Evolutionary conservation across 2,888 invertebrate species (phyloP).

Genomic region (Lasioglossum oenotherae): DNA sequence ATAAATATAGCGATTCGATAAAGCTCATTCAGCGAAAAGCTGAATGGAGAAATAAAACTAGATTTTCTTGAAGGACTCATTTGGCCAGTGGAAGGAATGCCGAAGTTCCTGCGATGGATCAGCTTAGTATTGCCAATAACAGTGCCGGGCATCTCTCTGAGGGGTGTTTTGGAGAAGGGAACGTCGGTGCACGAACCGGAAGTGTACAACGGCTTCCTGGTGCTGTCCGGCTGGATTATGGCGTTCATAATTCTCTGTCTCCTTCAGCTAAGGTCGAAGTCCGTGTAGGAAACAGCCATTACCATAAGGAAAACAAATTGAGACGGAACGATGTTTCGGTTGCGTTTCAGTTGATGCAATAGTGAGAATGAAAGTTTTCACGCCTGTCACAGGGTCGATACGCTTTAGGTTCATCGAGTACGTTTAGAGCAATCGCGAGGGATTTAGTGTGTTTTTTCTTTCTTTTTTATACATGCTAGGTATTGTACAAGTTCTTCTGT

Average conservation of each 20-base stretch:
- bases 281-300: conserved; percentile 29
- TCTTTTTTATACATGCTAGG: background rate
- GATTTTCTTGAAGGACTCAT: conserved; percentile 85
- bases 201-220: conserved; percentile 91
- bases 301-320: background rate
- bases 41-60: background rate
- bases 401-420: background rate
- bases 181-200: conserved; percentile 88
- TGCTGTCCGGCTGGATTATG: conserved; percentile 88
- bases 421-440: background rate
- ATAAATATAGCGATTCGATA: no score
- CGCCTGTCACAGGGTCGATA: conserved; percentile 38
- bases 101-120: conserved; percentile 86
- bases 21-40: background rate
- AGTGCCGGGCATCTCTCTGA: conserved; percentile 90
- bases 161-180: conserved; percentile 92
- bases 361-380: conserved; percentile 11
- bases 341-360: conserved; percentile 26
- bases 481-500: background rate
- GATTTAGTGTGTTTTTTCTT: background rate
- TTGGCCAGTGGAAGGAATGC: conserved; percentile 91
- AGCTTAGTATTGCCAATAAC: conserved; percentile 92
- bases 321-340: background rate
- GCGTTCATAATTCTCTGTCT: conserved; percentile 87
- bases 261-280: conserved; percentile 84